These are phyloP conservation scores for Diaperis boleti DNA, from an alignment of 2,888 invertebrate species.

Conservation along the genomic window DNA sequence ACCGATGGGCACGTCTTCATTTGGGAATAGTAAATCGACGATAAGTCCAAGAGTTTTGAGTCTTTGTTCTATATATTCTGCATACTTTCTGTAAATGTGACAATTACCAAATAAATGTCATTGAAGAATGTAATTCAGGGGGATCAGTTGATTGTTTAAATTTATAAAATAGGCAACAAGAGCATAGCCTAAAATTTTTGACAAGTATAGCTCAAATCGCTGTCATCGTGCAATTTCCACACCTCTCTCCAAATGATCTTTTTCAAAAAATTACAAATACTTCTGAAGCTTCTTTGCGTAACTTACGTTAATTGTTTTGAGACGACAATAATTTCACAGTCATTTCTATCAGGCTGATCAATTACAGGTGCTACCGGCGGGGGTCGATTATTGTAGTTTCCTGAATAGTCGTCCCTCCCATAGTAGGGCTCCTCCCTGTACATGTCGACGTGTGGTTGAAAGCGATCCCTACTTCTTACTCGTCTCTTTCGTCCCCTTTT, in stretches of 20 bases:
- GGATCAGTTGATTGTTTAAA: too few relatives aligned
- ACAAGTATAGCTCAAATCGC: too few relatives aligned
- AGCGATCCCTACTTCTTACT: conserved; percentile 34
- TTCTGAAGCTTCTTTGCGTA: too few relatives aligned
- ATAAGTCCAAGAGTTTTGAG: conserved; percentile 83
- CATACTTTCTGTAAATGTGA: conserved; percentile 82
- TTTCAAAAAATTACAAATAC: background rate
- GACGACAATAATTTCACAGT: conserved; percentile 92
- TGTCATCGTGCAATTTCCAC: too few relatives aligned
- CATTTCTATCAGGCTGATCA: conserved; percentile 76
- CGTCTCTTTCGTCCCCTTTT: conserved; percentile 32
- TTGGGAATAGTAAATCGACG: conserved; percentile 91
- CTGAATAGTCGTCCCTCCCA: conserved; percentile 40
- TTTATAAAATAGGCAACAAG: too few relatives aligned
- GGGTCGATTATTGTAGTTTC: conserved; percentile 55
- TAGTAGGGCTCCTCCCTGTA: conserved; percentile 32
- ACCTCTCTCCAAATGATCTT: too few relatives aligned
- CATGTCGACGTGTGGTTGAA: conserved; percentile 14
- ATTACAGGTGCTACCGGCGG: too few relatives aligned
- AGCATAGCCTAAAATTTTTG: too few relatives aligned
- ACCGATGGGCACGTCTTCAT: conserved; percentile 86
- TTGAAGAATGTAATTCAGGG: too few relatives aligned
- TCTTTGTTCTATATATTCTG: conserved; percentile 87
- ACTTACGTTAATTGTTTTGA: conserved; percentile 85
- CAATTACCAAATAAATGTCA: too few relatives aligned